Evolutionary conservation across 2,888 invertebrate species (phyloP), one percentile per base, ranked within the genome.

Genomic region (Drosophila helvetica): DNA sequence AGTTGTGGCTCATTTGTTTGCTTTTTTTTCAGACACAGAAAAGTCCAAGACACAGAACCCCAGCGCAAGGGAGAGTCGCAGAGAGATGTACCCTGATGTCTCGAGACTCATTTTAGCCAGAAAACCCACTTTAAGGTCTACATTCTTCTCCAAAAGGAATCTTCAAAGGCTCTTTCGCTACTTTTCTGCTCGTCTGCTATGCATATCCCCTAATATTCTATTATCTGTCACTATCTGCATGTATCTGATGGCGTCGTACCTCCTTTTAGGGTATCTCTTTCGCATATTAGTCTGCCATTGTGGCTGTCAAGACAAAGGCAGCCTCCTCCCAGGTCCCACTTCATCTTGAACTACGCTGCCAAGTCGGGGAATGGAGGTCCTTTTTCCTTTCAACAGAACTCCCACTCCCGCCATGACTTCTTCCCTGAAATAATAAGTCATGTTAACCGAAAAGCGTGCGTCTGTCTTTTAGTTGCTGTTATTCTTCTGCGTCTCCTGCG

Each of bases 381-480:
- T 2, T 15, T 5, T 15, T 38, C 33, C 33, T 38, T 38, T 38
- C 38, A 38, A 6, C n/a, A 48, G 58, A 45, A 38, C 30, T 45
- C 30, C 51, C 65, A 56, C 68, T 48, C 48, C 45, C 71, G 5
- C 33, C 15, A 15, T 50, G 38, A 53, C 62, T 43, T 64, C 53
- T 9, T 71, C 80, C 75, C 72, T 67, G 60, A 64, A 80, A 86
- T 86, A 83, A 83, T 83, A 83, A 83, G 82, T 83, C 86, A 83
- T 86, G 83, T 88, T 88, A 88, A 83, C 83, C 84, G 76, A 86
- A 83, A 82, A 74, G 57, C 84, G 64, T 80, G 86, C 80, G 75
- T 38, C 50, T 87, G 88, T 78, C 78, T 86, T 80, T 69, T 74
- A 63, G 46, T 63, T 63, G 50, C 52, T 61, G 43, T 27, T 50